Conservation (phyloP, 2,797 vertebrate genomes). For the Euphonia xanthogaster region DNA sequence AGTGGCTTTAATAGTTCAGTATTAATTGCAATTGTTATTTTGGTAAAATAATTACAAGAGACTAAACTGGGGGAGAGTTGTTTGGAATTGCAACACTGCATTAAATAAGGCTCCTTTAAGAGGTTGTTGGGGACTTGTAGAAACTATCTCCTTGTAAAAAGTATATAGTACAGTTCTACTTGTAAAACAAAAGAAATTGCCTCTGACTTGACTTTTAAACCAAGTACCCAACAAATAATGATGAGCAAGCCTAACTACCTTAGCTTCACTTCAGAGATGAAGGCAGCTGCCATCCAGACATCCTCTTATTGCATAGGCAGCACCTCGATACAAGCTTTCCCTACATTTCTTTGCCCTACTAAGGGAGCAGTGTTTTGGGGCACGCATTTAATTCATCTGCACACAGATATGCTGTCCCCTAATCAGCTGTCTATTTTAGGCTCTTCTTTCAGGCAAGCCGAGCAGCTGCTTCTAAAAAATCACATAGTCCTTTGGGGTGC, state of each 20-base stretch:
- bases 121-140: not conserved
- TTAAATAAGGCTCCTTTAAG: not conserved
- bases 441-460: not conserved
- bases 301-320: not conserved
- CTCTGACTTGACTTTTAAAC: not conserved
- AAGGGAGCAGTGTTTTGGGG: not conserved
- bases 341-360: not conserved
- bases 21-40: not conserved
- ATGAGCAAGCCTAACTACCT: not conserved
- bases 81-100: not conserved
- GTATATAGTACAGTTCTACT: not conserved
- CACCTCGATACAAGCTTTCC: fast-evolving
- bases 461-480: not conserved
- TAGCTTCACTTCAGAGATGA: fast-evolving
- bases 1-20: not conserved
- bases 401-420: not conserved
- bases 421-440: not conserved
- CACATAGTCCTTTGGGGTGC: not conserved
- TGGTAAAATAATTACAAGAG: not conserved
- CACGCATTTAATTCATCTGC: not conserved
- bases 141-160: not conserved
- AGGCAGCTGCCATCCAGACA: not conserved
- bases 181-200: not conserved
- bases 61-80: not conserved
- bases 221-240: fast-evolving